Evolutionary conservation across 2,888 invertebrate species (phyloP).

Genomic region (Phortica magna): DNA sequence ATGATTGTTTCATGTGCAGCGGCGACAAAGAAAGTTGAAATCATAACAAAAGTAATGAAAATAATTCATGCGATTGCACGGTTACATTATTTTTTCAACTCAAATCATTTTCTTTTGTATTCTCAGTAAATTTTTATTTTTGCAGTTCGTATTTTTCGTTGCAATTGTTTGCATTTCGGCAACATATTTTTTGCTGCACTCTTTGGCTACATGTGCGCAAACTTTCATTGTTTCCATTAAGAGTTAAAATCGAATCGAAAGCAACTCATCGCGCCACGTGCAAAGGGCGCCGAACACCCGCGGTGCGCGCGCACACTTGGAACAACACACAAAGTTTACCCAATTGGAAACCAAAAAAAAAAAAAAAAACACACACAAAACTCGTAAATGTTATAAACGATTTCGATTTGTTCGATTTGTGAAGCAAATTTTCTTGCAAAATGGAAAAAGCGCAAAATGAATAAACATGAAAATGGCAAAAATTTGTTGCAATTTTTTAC

Average conservation of each 20-base stretch:
- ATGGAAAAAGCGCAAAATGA: neutral
- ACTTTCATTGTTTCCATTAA: constrained; percentile 20
- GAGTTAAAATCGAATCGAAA: neutral
- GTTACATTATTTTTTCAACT: neutral
- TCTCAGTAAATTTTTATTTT: too few relatives aligned
- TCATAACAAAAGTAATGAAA: neutral
- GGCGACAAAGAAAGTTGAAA: neutral
- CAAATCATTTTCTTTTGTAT: neutral
- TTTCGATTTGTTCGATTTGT: neutral
- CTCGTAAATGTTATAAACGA: neutral
- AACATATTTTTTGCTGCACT: constrained; percentile 31
- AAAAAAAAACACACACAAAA: constrained; percentile 2
- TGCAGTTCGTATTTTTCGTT: constrained; percentile 24
- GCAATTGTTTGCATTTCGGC: constrained; percentile 33
- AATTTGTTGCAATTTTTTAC: neutral
- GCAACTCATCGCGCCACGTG: neutral
- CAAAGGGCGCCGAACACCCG: constrained; percentile 20
- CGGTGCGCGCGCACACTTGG: neutral
- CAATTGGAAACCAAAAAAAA: too few relatives aligned
- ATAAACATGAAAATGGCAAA: neutral
- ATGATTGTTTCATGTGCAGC: too few relatives aligned
- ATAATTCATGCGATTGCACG: neutral
- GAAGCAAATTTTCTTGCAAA: constrained; percentile 14
- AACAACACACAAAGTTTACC: constrained; percentile 16
- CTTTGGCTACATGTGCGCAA: constrained; percentile 25